A percentile compares a stretch with the other conserved stretches of the same genome.
These are phyloP conservation scores for Phaetusa simplex DNA, from an alignment of 2,113 vertebrate genomes.

Conservation along the genomic window DNA sequence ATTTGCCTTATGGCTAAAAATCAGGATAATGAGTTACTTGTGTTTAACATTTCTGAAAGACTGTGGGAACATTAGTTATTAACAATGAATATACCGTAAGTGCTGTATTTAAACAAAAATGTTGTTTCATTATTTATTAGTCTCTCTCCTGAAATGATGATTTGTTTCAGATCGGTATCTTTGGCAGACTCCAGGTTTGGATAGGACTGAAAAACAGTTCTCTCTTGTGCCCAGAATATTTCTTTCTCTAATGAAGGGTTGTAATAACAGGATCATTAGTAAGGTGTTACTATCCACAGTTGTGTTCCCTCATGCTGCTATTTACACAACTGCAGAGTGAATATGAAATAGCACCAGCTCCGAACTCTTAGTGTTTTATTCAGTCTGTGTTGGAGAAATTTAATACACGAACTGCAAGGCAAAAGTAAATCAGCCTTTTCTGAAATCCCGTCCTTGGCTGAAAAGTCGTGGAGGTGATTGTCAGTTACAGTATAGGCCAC, in stretches of 20 bases:
- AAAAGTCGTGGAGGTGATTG: background rate
- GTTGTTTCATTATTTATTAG: background rate
- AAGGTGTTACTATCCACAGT: background rate
- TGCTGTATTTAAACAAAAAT: background rate
- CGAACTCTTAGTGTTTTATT: background rate
- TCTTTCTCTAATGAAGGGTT: background rate
- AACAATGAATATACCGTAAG: background rate
- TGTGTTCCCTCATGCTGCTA: background rate
- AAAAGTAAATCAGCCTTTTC: background rate
- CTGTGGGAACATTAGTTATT: background rate
- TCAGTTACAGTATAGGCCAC: rapidly evolving
- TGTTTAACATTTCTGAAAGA: background rate
- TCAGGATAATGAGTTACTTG: background rate
- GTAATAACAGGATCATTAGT: background rate
- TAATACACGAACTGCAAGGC: background rate
- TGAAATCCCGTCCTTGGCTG: background rate
- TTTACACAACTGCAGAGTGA: background rate
- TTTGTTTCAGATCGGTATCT: background rate
- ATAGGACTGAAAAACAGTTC: background rate
- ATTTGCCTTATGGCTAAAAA: background rate
- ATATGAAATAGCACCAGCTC: background rate
- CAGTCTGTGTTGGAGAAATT: background rate
- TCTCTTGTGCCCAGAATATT: background rate
- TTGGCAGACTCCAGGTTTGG: background rate
- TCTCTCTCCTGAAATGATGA: background rate